Conservation (phyloP, 2,113 vertebrate genomes). For the Pollachius pollachius region DNA sequence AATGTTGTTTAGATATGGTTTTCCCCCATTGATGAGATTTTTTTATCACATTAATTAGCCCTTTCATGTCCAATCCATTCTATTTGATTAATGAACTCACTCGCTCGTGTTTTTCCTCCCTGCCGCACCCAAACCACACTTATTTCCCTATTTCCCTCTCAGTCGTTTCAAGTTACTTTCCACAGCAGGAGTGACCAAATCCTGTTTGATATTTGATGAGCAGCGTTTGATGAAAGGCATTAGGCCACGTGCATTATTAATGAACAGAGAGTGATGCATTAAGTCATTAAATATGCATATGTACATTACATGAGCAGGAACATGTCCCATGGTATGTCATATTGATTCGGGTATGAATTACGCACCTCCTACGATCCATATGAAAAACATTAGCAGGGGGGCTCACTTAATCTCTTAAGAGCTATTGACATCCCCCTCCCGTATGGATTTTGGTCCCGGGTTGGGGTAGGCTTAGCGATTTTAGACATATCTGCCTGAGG, state of each 20-base stretch:
- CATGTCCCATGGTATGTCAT: constrained; percentile 66
- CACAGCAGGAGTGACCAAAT: constrained; percentile 53
- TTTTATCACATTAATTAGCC: constrained; percentile 57
- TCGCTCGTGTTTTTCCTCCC: neutral
- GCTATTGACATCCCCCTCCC: constrained; percentile 38
- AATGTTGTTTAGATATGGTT: constrained; percentile 50
- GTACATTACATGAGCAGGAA: constrained; percentile 69
- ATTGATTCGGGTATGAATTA: constrained; percentile 70
- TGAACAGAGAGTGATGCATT: constrained; percentile 65
- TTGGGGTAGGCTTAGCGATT: too few species aligned
- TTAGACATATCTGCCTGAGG: too few species aligned
- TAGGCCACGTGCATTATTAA: constrained; percentile 68
- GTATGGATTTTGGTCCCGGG: neutral
- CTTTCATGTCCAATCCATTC: constrained; percentile 54
- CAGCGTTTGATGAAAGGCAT: constrained; percentile 65
- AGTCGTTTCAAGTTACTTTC: constrained; percentile 48
- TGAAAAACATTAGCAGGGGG: constrained; percentile 50
- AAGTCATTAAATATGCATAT: constrained; percentile 70
- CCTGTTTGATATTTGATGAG: constrained; percentile 71
- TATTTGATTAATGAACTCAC: constrained; percentile 52
- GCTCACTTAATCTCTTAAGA: constrained; percentile 52
- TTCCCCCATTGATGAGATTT: constrained; percentile 47
- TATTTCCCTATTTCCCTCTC: constrained; percentile 24
- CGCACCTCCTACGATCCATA: constrained; percentile 42
- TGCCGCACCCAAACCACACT: constrained; percentile 37